Evolutionary conservation across 2,113 vertebrate genomes (phyloP).

Genomic region (Chinchilla lanigera): DNA sequence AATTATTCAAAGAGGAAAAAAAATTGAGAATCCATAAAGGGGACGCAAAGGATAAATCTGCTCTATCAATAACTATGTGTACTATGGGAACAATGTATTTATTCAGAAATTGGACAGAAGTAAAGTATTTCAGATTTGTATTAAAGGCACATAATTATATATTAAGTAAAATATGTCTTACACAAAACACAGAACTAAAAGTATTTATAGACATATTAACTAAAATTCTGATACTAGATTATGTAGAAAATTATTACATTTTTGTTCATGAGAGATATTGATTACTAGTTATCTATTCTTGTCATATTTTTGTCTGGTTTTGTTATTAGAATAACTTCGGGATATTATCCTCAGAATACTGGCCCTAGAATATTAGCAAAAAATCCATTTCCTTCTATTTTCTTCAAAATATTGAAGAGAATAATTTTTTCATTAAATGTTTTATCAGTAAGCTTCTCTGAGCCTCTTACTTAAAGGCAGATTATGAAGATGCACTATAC

Average conservation of each 20-base stretch:
- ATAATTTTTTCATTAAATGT: neutral
- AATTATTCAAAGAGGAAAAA: neutral
- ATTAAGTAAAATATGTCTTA: neutral
- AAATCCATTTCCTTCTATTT: neutral
- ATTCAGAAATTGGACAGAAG: neutral
- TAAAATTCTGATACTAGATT: neutral
- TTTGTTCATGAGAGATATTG: neutral
- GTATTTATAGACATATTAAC: neutral
- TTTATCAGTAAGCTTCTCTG: neutral
- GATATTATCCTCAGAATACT: no score
- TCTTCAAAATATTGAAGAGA: neutral
- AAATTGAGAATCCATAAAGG: neutral
- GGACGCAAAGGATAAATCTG: neutral
- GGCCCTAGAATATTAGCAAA: neutral
- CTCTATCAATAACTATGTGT: neutral
- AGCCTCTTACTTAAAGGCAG: neutral
- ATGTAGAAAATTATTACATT: neutral
- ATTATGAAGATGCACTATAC: neutral
- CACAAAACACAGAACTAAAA: neutral
- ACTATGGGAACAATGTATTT: neutral
- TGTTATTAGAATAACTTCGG: neutral
- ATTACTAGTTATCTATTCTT: neutral
- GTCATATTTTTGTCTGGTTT: neutral
- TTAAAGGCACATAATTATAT: neutral
- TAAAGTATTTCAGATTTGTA: neutral